These are phyloP conservation scores for Phrynocephalus versicolor DNA, from an alignment of 2,113 vertebrate species.

Conservation along the genomic window DNA sequence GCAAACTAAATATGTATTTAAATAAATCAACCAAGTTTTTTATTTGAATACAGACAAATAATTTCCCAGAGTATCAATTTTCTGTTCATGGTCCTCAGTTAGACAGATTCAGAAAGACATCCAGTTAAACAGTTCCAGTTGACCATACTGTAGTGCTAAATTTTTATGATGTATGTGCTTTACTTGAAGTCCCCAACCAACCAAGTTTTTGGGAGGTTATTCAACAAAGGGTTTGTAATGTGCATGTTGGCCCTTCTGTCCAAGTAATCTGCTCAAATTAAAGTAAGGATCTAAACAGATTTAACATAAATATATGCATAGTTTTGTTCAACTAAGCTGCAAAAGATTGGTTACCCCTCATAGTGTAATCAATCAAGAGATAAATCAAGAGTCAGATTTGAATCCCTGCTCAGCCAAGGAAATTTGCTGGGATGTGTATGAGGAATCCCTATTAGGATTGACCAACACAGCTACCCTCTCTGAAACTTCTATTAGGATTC, in stretches of 20 bases:
- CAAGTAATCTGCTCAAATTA: not conserved
- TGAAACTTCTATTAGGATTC: too few relatives aligned
- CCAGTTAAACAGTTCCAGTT: conserved; percentile 22
- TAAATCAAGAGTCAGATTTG: too few relatives aligned
- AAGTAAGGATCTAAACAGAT: not conserved
- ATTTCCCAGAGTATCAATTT: too few relatives aligned
- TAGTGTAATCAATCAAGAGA: too few relatives aligned
- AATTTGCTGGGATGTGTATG: too few relatives aligned
- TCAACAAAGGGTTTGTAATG: not conserved
- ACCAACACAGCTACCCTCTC: too few relatives aligned
- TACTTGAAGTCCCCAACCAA: too few relatives aligned
- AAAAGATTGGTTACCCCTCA: too few relatives aligned
- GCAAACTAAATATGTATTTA: not conserved
- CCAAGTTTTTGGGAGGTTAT: not conserved
- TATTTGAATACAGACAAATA: not conserved
- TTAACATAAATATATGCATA: not conserved
- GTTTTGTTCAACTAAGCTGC: not conserved
- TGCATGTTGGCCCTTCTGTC: not conserved
- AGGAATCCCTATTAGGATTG: too few relatives aligned
- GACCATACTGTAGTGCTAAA: not conserved
- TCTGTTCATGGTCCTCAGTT: not conserved
- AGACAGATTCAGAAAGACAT: not conserved
- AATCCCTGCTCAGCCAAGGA: too few relatives aligned
- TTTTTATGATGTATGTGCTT: too few relatives aligned
- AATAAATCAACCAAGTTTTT: not conserved